phyloP scores from a whole-genome alignment of 1,140 invertebrate species.

The Bombus vancouverensis region DNA sequence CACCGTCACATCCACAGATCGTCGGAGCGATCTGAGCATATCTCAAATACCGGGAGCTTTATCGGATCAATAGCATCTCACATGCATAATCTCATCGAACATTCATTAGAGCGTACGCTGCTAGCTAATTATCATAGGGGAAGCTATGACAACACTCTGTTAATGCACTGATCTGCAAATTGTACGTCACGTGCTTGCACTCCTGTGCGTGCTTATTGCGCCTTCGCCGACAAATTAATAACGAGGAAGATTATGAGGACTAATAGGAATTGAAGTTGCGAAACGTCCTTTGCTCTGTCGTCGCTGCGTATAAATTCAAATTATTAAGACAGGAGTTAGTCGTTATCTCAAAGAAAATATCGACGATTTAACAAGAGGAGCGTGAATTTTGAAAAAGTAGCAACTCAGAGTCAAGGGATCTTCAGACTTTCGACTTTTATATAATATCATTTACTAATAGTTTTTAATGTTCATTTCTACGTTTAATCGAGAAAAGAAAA shows the following conservation, averaged over 20 bases:
- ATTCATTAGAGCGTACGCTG: slow-evolving; percentile 8
- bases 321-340: not conserved
- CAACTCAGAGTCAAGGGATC: too few relatives aligned
- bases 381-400: too few relatives aligned
- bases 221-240: slow-evolving; percentile 7
- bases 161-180: slow-evolving; percentile 13
- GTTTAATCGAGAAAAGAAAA: too few relatives aligned
- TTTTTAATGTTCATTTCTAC: too few relatives aligned
- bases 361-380: not conserved
- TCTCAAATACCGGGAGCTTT: not conserved
- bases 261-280: slow-evolving; percentile 12
- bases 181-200: not conserved
- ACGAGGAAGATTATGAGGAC: slow-evolving; percentile 10
- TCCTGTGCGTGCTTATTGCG: slow-evolving; percentile 10
- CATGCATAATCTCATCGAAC: not conserved
- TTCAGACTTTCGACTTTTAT: too few relatives aligned
- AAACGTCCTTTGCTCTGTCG: not conserved
- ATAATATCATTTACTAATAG: too few relatives aligned
- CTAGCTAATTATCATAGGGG: slow-evolving; percentile 10
- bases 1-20: not conserved
- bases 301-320: not conserved
- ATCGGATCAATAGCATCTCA: not conserved
- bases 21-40: not conserved
- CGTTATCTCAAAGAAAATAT: not conserved
- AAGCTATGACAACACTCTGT: slow-evolving; percentile 17